These are phyloP conservation scores for Lithobius niger DNA, from an alignment of 1,140 invertebrate genomes.

Conservation along the genomic window DNA sequence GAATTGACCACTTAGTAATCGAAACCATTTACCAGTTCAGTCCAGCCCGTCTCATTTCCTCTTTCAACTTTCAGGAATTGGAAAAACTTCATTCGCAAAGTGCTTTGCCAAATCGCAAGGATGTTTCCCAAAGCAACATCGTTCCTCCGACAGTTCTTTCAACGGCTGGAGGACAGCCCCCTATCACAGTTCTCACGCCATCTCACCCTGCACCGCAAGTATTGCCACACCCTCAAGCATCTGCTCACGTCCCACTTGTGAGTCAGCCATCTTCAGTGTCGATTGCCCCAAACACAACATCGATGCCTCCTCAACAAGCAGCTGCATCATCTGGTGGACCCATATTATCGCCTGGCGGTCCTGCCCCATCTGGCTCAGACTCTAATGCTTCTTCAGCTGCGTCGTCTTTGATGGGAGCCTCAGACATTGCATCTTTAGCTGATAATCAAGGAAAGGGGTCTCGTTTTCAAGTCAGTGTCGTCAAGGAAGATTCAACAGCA, in stretches of 20 bases:
- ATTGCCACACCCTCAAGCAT: not conserved
- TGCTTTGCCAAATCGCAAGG: not conserved
- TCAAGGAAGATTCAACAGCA: conserved; percentile 16
- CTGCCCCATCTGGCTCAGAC: conserved; percentile 8
- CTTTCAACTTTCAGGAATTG: conserved; percentile 10
- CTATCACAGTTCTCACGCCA: conserved; percentile 15
- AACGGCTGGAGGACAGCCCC: not conserved
- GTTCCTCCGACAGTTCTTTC: not conserved
- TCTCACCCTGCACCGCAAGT: conserved; percentile 14
- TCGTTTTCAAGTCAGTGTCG: conserved; percentile 39
- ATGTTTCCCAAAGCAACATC: not conserved
- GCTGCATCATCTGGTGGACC: too few species aligned
- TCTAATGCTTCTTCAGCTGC: not conserved
- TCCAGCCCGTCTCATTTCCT: not conserved
- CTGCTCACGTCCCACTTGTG: not conserved
- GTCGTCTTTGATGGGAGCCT: not conserved
- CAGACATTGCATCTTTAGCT: not conserved
- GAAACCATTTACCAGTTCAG: too few species aligned
- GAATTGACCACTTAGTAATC: too few species aligned
- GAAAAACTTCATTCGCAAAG: conserved; percentile 19
- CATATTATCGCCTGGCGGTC: not conserved
- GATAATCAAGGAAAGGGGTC: conserved; percentile 32
- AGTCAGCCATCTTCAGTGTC: not conserved
- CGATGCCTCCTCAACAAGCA: too few species aligned
- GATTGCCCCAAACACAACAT: not conserved